These are phyloP conservation scores for Myotis davidii DNA, from an alignment of 2,113 vertebrate species.

Conservation along the genomic window DNA sequence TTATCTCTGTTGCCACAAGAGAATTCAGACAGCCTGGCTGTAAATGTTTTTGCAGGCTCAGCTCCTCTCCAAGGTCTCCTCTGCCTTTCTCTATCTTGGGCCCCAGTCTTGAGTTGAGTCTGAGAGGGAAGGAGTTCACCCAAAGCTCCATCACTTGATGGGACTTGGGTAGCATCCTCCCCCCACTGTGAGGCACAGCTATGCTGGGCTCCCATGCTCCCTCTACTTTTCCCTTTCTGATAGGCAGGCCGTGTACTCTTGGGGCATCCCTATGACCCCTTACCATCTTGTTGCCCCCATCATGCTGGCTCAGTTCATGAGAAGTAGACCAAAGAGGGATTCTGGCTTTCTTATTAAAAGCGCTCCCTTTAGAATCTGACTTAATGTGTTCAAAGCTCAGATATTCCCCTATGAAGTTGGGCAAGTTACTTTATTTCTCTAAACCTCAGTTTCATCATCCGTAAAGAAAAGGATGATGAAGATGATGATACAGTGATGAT, in stretches of 20 bases:
- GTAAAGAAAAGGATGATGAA: not conserved
- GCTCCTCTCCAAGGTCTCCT: not conserved
- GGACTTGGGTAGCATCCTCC: not conserved
- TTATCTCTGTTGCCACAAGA: not conserved
- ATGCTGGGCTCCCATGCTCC: accelerated
- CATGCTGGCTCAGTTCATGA: too few species aligned
- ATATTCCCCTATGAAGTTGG: not conserved
- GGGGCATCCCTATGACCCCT: too few species aligned
- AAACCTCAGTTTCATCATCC: not conserved
- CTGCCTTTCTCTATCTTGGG: not conserved
- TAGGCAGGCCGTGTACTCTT: not conserved
- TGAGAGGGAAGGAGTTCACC: not conserved
- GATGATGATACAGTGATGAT: not conserved
- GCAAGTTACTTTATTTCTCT: not conserved
- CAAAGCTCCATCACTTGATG: not conserved
- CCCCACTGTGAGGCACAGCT: not conserved
- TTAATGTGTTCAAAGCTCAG: not conserved
- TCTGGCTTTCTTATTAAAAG: not conserved
- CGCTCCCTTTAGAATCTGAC: not conserved
- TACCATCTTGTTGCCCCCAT: not conserved
- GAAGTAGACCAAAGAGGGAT: not conserved
- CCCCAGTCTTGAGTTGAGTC: not conserved
- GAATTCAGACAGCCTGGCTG: not conserved
- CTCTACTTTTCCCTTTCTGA: not conserved
- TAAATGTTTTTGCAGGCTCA: not conserved